A percentile compares a stretch with the other conserved stretches of the same genome.
These are phyloP conservation scores for Catagonus wagneri DNA, from an alignment of 2,113 vertebrate species.

Conservation along the genomic window DNA sequence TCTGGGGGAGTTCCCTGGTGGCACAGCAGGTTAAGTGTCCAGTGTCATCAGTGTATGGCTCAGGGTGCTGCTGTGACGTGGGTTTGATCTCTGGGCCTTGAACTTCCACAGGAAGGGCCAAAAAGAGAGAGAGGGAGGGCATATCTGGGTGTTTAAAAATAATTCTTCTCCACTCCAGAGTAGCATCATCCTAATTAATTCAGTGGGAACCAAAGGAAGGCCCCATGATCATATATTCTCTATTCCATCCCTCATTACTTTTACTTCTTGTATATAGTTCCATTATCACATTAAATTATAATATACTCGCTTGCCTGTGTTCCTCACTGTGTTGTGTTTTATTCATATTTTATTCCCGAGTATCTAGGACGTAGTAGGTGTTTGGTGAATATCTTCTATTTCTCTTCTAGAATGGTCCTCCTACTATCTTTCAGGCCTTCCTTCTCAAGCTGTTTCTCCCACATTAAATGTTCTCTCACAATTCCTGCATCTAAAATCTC, in stretches of 20 bases:
- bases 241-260: not conserved
- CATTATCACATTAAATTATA: not conserved
- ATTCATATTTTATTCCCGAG: not conserved
- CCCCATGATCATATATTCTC: not conserved
- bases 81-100: too few species aligned
- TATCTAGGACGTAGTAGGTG: not conserved
- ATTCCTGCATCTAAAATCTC: not conserved
- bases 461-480: constrained; percentile 32
- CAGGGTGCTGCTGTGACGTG: too few species aligned
- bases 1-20: too few species aligned
- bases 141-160: constrained; percentile 10
- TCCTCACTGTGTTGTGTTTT: not conserved
- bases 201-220: not conserved
- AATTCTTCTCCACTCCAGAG: not conserved
- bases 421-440: not conserved
- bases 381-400: constrained; percentile 37
- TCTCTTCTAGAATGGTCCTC: constrained; percentile 10
- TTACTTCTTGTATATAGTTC: not conserved
- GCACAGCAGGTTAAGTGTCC: too few species aligned
- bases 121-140: not conserved
- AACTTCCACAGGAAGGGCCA: too few species aligned
- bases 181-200: not conserved
- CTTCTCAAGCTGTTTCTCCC: constrained; percentile 25
- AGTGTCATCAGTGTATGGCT: too few species aligned
- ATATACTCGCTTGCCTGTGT: not conserved